phyloP scores from a whole-genome alignment of 2,888 invertebrate species.

The Acrobasis consociella region DNA sequence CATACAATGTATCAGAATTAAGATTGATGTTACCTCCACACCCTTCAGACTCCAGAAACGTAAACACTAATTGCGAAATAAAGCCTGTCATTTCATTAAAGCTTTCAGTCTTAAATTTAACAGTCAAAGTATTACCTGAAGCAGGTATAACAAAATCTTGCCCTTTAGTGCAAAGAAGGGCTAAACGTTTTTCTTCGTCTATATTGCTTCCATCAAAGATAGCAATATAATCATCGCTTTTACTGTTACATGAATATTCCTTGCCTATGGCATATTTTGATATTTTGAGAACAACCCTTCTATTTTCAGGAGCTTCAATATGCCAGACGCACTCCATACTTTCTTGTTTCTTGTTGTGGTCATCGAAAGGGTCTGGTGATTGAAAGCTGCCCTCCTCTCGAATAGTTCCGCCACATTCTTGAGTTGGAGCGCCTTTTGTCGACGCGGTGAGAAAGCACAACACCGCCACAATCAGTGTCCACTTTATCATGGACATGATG shows the following conservation, averaged over 20 bases:
- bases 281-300: neutral
- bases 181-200: neutral
- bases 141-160: slow-evolving; percentile 1
- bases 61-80: neutral
- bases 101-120: neutral
- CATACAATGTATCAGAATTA: neutral
- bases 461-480: neutral
- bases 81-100: neutral
- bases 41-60: neutral
- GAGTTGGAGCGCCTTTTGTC: neutral
- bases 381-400: neutral
- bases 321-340: neutral
- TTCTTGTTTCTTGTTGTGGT: neutral
- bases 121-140: neutral
- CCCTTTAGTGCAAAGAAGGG: neutral
- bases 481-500: neutral
- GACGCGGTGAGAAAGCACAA: neutral
- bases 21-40: neutral
- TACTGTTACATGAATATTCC: neutral
- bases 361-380: neutral
- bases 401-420: neutral
- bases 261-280: neutral
- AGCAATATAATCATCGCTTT: neutral
- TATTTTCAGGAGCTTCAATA: neutral
- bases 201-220: neutral